A percentile compares a stretch with the other conserved stretches of the same genome.
phyloP scores from a whole-genome alignment of 2,888 invertebrate genomes.

The Sinodicranocentrus sp. region DNA sequence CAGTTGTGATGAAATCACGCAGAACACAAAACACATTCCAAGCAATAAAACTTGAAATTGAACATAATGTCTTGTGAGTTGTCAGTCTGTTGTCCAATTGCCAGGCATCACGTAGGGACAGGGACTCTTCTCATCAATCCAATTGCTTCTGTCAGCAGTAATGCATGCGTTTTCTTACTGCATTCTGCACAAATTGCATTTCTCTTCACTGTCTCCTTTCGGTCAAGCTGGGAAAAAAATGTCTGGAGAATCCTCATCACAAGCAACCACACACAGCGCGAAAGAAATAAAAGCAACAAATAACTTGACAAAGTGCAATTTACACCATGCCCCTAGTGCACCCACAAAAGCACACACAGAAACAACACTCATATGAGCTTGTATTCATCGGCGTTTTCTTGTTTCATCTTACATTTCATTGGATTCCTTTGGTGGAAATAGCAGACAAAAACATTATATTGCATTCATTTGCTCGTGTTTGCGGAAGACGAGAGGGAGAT shows the following conservation, averaged over 20 bases:
- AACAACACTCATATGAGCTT: constrained; percentile 37
- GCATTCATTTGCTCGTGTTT: constrained; percentile 58
- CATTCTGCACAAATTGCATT: constrained; percentile 14
- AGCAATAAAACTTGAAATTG: constrained; percentile 46
- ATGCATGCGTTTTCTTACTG: constrained; percentile 50
- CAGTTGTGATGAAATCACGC: constrained; percentile 42
- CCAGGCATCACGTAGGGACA: constrained; percentile 45
- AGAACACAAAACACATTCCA: background rate
- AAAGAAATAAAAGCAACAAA: constrained; percentile 49
- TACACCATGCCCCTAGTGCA: constrained; percentile 46
- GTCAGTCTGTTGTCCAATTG: constrained; percentile 64
- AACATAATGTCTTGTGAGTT: constrained; percentile 11
- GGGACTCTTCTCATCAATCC: constrained; percentile 61
- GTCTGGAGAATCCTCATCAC: background rate
- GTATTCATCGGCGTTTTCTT: constrained; percentile 55
- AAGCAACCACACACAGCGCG: constrained; percentile 25
- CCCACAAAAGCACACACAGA: constrained; percentile 44
- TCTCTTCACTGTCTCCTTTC: background rate
- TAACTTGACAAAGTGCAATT: constrained; percentile 64
- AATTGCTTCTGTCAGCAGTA: constrained; percentile 56
- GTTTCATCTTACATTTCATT: constrained; percentile 55
- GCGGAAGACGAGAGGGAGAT: constrained; percentile 31
- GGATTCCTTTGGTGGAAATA: constrained; percentile 11
- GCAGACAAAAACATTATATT: constrained; percentile 47
- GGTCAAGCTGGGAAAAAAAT: background rate